Conservation (phyloP, 2,113 vertebrate species). For the Hylia prasina region DNA sequence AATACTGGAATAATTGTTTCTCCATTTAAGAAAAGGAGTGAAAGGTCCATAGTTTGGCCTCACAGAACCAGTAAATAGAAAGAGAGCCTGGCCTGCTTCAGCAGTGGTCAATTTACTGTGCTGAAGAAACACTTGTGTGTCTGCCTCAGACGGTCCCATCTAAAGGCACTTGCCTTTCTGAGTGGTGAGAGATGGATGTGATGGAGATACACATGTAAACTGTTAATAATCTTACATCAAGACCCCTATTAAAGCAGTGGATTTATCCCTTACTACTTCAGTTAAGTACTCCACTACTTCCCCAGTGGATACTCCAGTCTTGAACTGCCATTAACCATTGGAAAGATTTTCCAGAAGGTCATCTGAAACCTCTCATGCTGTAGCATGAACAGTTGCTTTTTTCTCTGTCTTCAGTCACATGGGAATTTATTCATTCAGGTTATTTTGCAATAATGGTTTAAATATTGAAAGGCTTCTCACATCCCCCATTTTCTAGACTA, state of each 20-base stretch:
- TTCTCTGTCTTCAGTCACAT: neutral
- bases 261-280: neutral
- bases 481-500: neutral
- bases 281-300: neutral
- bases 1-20: neutral
- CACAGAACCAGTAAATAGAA: neutral
- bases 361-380: neutral
- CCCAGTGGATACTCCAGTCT: neutral
- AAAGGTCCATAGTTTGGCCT: neutral
- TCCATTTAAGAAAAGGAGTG: neutral
- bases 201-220: neutral
- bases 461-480: neutral
- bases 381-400: neutral
- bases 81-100: rapidly evolving
- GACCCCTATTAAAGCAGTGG: neutral
- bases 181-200: neutral
- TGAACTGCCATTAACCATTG: neutral
- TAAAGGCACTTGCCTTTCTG: neutral
- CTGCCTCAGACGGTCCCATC: neutral
- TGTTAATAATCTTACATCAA: neutral
- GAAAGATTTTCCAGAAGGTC: neutral
- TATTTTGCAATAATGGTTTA: neutral
- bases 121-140: neutral
- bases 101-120: neutral
- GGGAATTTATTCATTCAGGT: neutral